Conservation (phyloP, 1,140 invertebrate genomes). For the Phortica variegata region DNA sequence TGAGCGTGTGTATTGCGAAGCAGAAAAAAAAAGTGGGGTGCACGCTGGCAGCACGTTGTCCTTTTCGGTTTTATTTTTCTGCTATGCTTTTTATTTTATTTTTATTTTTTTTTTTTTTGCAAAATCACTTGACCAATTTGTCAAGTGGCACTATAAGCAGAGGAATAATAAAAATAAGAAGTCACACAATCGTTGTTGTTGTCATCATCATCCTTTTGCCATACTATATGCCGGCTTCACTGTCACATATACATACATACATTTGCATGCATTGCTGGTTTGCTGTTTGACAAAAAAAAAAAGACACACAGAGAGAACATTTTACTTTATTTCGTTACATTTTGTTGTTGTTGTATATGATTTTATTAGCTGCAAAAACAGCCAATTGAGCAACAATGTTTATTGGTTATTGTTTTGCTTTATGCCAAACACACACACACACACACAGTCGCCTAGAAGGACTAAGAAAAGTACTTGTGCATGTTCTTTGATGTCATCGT, state of each 20-base stretch:
- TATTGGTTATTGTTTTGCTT: slow-evolving; percentile 54
- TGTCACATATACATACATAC: no score
- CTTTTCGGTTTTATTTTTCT: neutral
- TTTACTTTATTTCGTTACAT: slow-evolving; percentile 30
- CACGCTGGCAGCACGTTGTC: neutral
- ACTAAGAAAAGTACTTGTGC: no score
- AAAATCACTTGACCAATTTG: slow-evolving; percentile 54
- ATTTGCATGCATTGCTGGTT: slow-evolving; percentile 46
- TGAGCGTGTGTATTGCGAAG: slow-evolving; percentile 30
- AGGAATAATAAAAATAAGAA: no score
- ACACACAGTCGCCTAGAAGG: no score
- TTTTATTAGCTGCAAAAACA: slow-evolving; percentile 55
- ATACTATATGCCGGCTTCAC: slow-evolving; percentile 50
- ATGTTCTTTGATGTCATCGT: no score
- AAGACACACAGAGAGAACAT: slow-evolving; percentile 37
- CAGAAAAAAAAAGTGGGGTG: no score
- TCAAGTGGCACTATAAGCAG: slow-evolving; percentile 53
- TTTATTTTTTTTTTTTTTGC: slow-evolving; percentile 29
- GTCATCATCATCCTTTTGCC: slow-evolving; percentile 31
- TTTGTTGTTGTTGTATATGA: slow-evolving; percentile 33
- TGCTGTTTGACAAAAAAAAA: slow-evolving; percentile 3
- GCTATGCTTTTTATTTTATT: slow-evolving; percentile 1
- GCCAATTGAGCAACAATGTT: slow-evolving; percentile 52
- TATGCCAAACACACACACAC: no score
- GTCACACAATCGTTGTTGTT: slow-evolving; percentile 11